Evolutionary conservation across 2,888 invertebrate genomes (phyloP).

Genomic region (Thysanoteuthis rhombus): DNA sequence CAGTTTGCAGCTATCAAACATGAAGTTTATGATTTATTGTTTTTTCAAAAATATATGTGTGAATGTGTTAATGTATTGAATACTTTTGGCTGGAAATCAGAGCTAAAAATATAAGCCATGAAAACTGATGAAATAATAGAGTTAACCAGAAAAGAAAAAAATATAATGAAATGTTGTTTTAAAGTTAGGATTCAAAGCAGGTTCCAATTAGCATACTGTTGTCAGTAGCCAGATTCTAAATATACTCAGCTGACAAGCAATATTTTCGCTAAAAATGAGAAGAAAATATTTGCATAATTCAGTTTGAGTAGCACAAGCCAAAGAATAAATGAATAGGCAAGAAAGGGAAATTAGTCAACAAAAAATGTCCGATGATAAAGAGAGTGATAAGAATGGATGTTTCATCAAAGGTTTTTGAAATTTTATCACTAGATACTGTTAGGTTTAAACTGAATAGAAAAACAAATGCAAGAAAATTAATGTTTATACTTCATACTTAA

Average conservation of each 20-base stretch:
- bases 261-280: conserved; percentile 12
- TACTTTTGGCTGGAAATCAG: no score
- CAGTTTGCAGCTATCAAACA: no score
- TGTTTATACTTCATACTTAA: no score
- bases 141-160: not conserved
- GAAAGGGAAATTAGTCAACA: not conserved
- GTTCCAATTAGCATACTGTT: not conserved
- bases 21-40: no score
- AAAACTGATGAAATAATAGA: not conserved
- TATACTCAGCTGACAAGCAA: not conserved
- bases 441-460: not conserved
- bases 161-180: not conserved
- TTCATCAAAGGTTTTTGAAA: not conserved
- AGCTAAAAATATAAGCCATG: not conserved
- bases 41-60: no score
- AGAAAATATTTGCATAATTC: conserved; percentile 12
- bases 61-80: no score
- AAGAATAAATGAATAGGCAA: not conserved
- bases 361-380: not conserved
- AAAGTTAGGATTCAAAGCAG: not conserved
- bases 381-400: not conserved
- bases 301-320: not conserved
- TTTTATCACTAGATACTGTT: not conserved
- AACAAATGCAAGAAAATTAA: not conserved
- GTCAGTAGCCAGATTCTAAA: not conserved